Base-by-base conservation (phyloP, 1,140 invertebrate genomes). In the Frieseomelitta varia region DNA sequence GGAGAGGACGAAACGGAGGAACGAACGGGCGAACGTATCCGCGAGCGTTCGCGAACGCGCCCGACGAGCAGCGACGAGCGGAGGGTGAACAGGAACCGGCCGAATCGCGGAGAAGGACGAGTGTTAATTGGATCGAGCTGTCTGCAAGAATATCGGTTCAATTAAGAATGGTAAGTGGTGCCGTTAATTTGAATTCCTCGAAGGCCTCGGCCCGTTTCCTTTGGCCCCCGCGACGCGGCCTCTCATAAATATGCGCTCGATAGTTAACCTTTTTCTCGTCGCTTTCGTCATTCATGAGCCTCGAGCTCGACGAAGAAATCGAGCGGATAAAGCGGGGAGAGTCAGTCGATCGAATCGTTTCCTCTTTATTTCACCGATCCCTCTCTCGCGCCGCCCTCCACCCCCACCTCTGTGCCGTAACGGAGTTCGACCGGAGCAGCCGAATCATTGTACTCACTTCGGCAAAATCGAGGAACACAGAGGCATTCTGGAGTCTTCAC, bases 211-310 rank as follows among this genome's bases (percentile, higher is more conserved):
- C 24, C 80, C 74, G 75, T 87, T 81, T 72, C 81, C 73, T 85
- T 85, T 79, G 85, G 77, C 68, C 69, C 68, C 75, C 75, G 71
- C 81, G 67, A 79, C 76, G 77, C 86, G 65, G 11, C 81, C 87
- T 86, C 88, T 86, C 85, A 83, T 80, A 91, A 91, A 87, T 91
- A 89, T 77, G 69, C 71, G 72, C 63, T 81, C 81, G 79, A 78
- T 87, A 84, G 81, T 82, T 87, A 81, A 73, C 58, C 55, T 79
- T 84, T 84, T 84, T 84, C 78, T 84, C 78, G 67, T 79, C 75
- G 81, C 78, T 68, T 71, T 74, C 77, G 83, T 80, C 83, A 80
- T 84, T 84, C 77, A 74, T 73, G 83, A 79, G 83, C 53, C n/a
- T 80, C 53, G 67, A 51, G 69, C 68, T 56, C 55, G 55, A 58